These are phyloP conservation scores for Abscondita cerata DNA, from an alignment of 2,888 invertebrate genomes.

Conservation along the genomic window DNA sequence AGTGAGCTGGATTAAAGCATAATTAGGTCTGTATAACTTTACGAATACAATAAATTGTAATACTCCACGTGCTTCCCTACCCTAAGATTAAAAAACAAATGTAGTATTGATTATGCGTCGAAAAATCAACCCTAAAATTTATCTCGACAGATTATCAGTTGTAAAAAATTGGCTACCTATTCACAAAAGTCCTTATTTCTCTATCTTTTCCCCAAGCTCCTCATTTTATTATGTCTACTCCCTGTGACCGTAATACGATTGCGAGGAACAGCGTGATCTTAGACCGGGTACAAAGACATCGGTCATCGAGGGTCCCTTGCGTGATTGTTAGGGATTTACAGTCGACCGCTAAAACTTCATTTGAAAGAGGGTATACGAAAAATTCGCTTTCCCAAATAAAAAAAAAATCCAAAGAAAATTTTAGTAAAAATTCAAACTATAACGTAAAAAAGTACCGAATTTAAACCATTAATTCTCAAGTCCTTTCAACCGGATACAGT, in stretches of 20 bases:
- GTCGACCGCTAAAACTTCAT: conserved; percentile 27
- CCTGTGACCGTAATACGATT: conserved; percentile 28
- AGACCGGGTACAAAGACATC: conserved; percentile 29
- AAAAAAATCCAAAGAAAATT: conserved; percentile 6
- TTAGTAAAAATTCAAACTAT: no score
- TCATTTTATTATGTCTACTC: conserved; percentile 31
- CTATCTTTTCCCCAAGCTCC: conserved; percentile 18
- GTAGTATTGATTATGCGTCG: no score
- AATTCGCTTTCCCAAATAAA: conserved; percentile 14
- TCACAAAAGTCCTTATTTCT: conserved; percentile 7
- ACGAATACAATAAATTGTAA: no score
- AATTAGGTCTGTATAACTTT: no score
- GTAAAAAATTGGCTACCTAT: neutral
- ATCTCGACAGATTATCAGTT: neutral
- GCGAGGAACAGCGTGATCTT: conserved; percentile 25
- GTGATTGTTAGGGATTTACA: conserved; percentile 27
- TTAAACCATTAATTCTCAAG: no score
- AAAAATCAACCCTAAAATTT: neutral
- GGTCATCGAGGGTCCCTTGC: conserved; percentile 29
- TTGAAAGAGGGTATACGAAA: conserved; percentile 27
- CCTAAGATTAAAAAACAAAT: no score
- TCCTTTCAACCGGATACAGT: no score
- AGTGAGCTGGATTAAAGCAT: no score
- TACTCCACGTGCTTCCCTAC: no score
- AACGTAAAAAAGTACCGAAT: no score